Evolutionary conservation across 2,113 vertebrate species (phyloP), one percentile per base, ranked within the genome.

Genomic region (Leucosticte australis): DNA sequence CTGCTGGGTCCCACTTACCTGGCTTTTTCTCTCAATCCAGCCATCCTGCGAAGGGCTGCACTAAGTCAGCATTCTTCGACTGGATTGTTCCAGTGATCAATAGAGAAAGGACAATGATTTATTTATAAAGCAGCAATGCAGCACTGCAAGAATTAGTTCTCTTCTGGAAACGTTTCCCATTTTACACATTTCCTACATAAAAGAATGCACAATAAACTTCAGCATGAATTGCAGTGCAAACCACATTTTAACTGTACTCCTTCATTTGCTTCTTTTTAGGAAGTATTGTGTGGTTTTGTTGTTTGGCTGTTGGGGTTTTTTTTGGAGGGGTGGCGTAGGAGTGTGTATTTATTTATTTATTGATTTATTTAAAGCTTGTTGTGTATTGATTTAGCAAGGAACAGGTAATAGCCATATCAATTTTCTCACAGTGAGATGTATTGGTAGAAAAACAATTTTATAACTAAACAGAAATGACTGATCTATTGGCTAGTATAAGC

Each of bases 61-160:
- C 88, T 82, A 94, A 96, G 94, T 96, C 96, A 96, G 93, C 93
- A 95, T 90, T 96, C 94, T 95, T 93, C 1, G 8, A 81, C 89
- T 89, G 83, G 84, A 91, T 91, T 95, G 91, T 64, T 95, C 55
- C 76, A 92, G 79, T 84, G 94, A 95, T 96, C 95, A 96, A 94
- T 96, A 96, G 57, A 93, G 79, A 95, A 96, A 93, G 79, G 83
- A 88, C 95, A 96, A 94, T 94, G 94, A 94, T 97, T 97, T 96
- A 96, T 96, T 97, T 96, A 96, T 94, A 94, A 93, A 96, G 93
- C 93, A 96, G 93, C 94, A 95, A 95, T 94, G 95, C 93, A 97
- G 90, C 76, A 86, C 90, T 90, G 76, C 85, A 94, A 92, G 79
- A 95, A 88, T 89, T 89, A 93, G 56, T 82, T 92, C 47, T 78